Percentiles rank a stretch among this genome's conserved stretches.
phyloP scores from a whole-genome alignment of 2,113 vertebrate species.

The Otis tarda region DNA sequence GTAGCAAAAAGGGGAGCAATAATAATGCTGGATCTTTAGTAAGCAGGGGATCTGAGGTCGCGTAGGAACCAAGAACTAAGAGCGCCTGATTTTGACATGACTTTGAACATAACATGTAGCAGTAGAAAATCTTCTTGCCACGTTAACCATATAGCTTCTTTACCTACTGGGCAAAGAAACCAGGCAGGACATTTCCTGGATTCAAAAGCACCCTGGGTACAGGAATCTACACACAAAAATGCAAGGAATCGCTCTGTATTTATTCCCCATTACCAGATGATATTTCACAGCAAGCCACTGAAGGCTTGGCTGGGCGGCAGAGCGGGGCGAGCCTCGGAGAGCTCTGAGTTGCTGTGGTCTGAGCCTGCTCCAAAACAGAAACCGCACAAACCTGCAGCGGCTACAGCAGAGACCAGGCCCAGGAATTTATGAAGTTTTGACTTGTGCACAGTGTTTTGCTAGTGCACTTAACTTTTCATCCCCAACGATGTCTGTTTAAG shows the following conservation, averaged over 20 bases:
- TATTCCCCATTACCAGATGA: background rate
- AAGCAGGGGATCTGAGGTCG: background rate
- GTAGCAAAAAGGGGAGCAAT: background rate
- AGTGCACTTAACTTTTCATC: background rate
- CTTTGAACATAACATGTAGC: background rate
- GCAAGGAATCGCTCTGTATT: background rate
- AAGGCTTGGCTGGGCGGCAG: background rate
- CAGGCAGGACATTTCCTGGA: background rate
- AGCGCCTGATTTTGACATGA: background rate
- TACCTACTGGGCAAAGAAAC: background rate
- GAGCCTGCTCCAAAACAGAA: background rate
- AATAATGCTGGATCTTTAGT: background rate
- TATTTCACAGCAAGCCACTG: background rate
- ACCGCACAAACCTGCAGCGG: no score
- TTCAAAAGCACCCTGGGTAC: background rate
- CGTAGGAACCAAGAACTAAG: background rate
- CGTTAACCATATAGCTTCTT: background rate
- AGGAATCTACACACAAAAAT: background rate
- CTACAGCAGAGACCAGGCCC: background rate
- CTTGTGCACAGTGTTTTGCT: background rate
- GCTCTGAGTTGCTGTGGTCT: background rate
- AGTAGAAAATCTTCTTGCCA: background rate
- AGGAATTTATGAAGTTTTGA: background rate
- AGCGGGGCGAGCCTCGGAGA: rapidly evolving
- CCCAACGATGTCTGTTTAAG: background rate